Evolutionary conservation across 2,797 vertebrate species (phyloP), one percentile per base, ranked within the genome.

Genomic region (Eulemur coronatus): DNA sequence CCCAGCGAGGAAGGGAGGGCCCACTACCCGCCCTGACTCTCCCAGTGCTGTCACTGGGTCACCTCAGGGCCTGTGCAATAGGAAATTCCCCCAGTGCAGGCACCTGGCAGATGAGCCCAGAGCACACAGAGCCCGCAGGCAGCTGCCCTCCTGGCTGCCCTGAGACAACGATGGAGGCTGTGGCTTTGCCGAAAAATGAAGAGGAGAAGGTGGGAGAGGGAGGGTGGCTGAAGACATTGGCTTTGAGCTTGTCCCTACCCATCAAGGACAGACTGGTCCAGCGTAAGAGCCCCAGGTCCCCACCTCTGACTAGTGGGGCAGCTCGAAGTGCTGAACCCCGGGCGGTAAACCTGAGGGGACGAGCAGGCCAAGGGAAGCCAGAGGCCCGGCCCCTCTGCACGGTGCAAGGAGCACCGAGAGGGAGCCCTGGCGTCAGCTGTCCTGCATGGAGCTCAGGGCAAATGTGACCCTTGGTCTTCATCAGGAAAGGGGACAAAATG

Each of bases 351-450:
- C 46, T 48, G 33, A 59, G 20, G 79, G 89, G 95, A 8, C 59
- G 14, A 97, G 78, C 43, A 81, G 97, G 84, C 65, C 41, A 94
- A 82, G 73, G 48, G 86, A 38, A 76, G 30, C 14, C n/a, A 33
- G 46, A 46, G 30, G 63, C 18, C 14, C 10, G 28, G 50, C 9
- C 10, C 22, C 24, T 52, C 14, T 5, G 22, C 43, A 61, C 8
- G 52, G n/a, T 8, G 30, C 20, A 41, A 57, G 14, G 57, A 17
- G 2, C 2, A 38, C 41, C 7, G 14, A n/a, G 43, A 26, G 18
- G 46, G 67, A 43, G 52, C 46, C 24, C 70, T 5, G 12, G n/a
- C 17, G 4, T 2, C 33, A 10, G 70, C 70, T 46, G n/a, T 14
- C 55, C 30, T 3, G 11, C 0, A 10, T 5, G 5, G 24, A 63